These are phyloP conservation scores for Malthinus flaveolus DNA, from an alignment of 2,888 invertebrate genomes.

Conservation along the genomic window DNA sequence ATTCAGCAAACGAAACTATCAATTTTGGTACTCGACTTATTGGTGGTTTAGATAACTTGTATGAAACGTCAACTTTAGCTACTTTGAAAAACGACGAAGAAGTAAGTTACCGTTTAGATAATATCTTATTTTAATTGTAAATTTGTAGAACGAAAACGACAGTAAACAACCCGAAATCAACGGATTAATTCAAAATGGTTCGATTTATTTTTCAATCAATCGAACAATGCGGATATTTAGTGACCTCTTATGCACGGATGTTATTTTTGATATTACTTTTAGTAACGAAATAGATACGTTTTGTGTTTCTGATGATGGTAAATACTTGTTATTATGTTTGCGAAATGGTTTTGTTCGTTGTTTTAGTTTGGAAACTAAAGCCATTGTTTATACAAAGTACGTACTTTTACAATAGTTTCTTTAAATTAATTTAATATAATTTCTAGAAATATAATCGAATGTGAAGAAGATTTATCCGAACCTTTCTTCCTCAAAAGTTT, in stretches of 20 bases:
- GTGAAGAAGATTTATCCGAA: background rate
- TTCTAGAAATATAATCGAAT: conserved; percentile 3
- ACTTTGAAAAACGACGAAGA: conserved; percentile 38
- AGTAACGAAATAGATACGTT: conserved; percentile 30
- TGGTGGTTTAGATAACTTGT: conserved; percentile 54
- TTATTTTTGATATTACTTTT: conserved; percentile 26
- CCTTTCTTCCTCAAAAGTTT: conserved; percentile 13
- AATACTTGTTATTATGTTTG: conserved; percentile 31
- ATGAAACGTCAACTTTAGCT: conserved; percentile 57
- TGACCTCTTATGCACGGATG: conserved; percentile 25
- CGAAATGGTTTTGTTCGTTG: conserved; percentile 31
- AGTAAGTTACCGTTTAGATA: conserved; percentile 6
- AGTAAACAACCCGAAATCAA: conserved; percentile 9
- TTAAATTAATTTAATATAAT: conserved; percentile 7
- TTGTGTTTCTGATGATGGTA: conserved; percentile 28
- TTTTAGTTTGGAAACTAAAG: conserved; percentile 25
- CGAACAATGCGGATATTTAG: conserved; percentile 30
- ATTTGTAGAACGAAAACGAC: background rate
- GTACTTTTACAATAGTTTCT: conserved; percentile 10
- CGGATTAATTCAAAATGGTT: conserved; percentile 21
- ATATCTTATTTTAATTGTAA: background rate
- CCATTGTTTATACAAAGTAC: conserved; percentile 29
- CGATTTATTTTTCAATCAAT: conserved; percentile 31
- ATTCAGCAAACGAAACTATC: conserved; percentile 57
- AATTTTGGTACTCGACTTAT: conserved; percentile 58